Percentiles rank a stretch among this genome's conserved stretches.
These are phyloP conservation scores for Prunella fulvescens DNA, from an alignment of 2,113 vertebrate genomes.

Conservation along the genomic window DNA sequence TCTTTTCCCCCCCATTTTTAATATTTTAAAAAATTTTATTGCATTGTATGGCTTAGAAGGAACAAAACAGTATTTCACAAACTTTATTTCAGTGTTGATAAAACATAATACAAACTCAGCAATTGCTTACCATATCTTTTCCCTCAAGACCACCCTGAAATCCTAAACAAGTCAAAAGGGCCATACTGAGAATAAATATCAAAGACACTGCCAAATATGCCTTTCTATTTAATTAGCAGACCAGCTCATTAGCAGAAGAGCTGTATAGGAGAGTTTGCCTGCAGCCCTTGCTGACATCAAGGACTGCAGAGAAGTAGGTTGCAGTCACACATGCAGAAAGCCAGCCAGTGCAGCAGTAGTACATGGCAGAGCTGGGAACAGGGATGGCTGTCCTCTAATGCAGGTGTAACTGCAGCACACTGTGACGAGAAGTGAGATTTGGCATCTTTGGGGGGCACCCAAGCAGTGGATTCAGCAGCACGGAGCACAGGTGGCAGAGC, in stretches of 20 bases:
- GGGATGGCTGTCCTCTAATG: not conserved
- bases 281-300: conserved; percentile 31
- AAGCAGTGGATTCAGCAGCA: conserved; percentile 48
- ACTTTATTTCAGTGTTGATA: conserved; percentile 45
- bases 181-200: conserved; percentile 37
- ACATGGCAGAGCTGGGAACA: not conserved
- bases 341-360: not conserved
- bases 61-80: conserved; percentile 21
- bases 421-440: not conserved
- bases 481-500: conserved; percentile 34
- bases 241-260: conserved; percentile 40
- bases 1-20: accelerated
- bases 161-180: conserved; percentile 34
- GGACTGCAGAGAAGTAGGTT: conserved; percentile 31
- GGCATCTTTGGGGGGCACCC: not conserved
- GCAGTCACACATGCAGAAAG: conserved; percentile 40
- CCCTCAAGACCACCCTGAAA: conserved; percentile 52
- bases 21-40: not conserved
- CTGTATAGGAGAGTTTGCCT: conserved; percentile 34
- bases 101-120: conserved; percentile 17
- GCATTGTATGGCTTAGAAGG: not conserved
- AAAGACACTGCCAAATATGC: conserved; percentile 20
- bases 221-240: conserved; percentile 45
- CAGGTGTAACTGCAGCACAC: not conserved
- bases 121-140: not conserved